These are phyloP conservation scores for Stegophylla sp. DNA, from an alignment of 2,888 invertebrate genomes.

Conservation along the genomic window DNA sequence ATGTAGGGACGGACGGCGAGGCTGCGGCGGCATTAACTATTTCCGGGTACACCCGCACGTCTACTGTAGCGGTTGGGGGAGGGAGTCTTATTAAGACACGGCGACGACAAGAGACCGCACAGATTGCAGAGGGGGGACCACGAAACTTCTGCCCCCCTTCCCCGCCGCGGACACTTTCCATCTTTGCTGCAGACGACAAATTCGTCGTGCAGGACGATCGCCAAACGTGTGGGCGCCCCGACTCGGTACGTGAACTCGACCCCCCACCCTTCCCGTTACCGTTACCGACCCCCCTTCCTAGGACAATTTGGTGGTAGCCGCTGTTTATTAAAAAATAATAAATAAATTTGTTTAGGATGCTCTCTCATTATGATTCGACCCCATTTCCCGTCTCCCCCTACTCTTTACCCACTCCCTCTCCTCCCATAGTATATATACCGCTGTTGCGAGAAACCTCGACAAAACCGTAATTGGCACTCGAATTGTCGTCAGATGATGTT, in stretches of 20 bases:
- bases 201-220: constrained; percentile 3
- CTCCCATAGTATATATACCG: background rate
- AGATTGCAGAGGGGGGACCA: background rate
- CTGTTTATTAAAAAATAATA: constrained; percentile 5
- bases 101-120: background rate
- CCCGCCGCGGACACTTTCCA: background rate
- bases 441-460: background rate
- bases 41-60: background rate
- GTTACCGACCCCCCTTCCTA: background rate
- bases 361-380: background rate
- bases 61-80: background rate
- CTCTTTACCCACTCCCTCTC: background rate
- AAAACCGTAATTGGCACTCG: background rate
- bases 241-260: constrained; percentile 22
- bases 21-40: background rate
- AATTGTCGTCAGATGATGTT: background rate
- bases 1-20: too few relatives aligned
- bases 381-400: background rate
- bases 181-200: too few relatives aligned
- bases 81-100: background rate
- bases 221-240: constrained; percentile 50
- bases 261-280: background rate
- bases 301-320: background rate
- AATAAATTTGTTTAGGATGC: too few relatives aligned
- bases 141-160: background rate